Conservation (phyloP, 1,140 invertebrate species). For the Probaryconus sp. region DNA sequence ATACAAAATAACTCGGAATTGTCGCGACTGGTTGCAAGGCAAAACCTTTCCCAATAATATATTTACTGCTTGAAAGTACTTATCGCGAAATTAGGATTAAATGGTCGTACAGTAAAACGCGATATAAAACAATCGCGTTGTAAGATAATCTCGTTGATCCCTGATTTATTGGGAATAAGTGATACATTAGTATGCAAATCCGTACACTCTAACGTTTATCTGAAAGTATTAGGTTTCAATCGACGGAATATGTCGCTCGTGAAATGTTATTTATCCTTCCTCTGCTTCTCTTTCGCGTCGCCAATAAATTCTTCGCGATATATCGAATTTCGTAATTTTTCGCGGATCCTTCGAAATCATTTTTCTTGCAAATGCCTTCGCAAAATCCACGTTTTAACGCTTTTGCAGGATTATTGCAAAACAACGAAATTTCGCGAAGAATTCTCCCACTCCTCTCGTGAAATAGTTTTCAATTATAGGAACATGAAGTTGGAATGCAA, state of each 20-base stretch:
- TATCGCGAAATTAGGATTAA: constrained; percentile 40
- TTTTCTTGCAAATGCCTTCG: too few species aligned
- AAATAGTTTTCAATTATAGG: constrained; percentile 32
- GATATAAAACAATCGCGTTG: constrained; percentile 42
- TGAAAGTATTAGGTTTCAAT: constrained; percentile 49
- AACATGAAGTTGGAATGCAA: constrained; percentile 27
- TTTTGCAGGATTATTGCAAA: too few species aligned
- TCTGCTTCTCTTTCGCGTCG: constrained; percentile 19
- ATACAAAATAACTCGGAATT: constrained; percentile 31
- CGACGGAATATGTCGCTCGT: constrained; percentile 43
- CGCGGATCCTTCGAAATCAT: too few species aligned
- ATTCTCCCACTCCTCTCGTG: constrained; percentile 12
- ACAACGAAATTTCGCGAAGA: constrained; percentile 30
- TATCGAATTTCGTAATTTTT: constrained; percentile 51
- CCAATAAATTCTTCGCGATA: constrained; percentile 39
- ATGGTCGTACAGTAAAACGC: constrained; percentile 22
- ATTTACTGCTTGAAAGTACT: constrained; percentile 23
- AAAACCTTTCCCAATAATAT: constrained; percentile 21
- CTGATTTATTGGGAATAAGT: constrained; percentile 55
- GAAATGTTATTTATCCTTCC: constrained; percentile 48
- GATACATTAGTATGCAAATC: constrained; percentile 57
- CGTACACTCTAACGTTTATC: constrained; percentile 40
- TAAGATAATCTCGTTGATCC: constrained; percentile 47
- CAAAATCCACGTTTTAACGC: too few species aligned
- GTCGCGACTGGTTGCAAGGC: too few species aligned